Base-by-base conservation (phyloP, 2,797 vertebrate genomes). In the Huso huso region DNA sequence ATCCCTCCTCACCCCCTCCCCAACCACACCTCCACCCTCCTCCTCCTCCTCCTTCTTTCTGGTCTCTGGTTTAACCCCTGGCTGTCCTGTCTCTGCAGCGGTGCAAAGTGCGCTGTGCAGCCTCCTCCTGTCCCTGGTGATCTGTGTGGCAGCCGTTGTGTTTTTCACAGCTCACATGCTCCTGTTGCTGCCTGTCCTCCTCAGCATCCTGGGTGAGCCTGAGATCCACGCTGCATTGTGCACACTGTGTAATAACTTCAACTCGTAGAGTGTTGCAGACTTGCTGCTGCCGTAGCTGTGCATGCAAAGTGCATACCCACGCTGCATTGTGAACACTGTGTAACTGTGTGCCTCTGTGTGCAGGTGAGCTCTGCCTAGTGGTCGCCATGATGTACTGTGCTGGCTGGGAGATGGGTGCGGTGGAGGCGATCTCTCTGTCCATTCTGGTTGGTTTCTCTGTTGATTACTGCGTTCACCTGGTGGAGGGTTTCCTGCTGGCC, bases 371-470 rank as follows among this genome's bases (percentile, higher is more conserved):
- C 69, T 96, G 94, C 77, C 84, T 96, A 6, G 95, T 99, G 76
- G 95, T 97, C 77, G 95, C 95, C 4, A 77, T 96, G 79, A 97
- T 99, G 94, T 97, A 97, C 79, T 96, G 92, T 94, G 86, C 94
- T 1, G 94, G 95, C 80, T 98, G 95, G 95, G 96, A 99, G 74
- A 94, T 99, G 93, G 96, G 96, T 1, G 95, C 95, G 0, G 95
- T 99, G 77, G 96, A 99, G 73, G 96, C 96, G 6, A 96, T 96
- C 76, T 99, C 96, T 51, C 89, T 99, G 70, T 99, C 96, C 66
- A 99, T 99, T 78, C 91, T 99, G 0, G 93, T 99, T 0, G 96
- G 96, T 66, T 99, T 96, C 23, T 99, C 96, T 0, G 95, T 98
- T 18, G 96, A 99, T 79, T 99, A 99, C 82, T 98, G 95, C 0